A percentile compares a stretch with the other conserved stretches of the same genome.
These are phyloP conservation scores for Sturnira hondurensis DNA, from an alignment of 2,113 vertebrate genomes.

Conservation along the genomic window DNA sequence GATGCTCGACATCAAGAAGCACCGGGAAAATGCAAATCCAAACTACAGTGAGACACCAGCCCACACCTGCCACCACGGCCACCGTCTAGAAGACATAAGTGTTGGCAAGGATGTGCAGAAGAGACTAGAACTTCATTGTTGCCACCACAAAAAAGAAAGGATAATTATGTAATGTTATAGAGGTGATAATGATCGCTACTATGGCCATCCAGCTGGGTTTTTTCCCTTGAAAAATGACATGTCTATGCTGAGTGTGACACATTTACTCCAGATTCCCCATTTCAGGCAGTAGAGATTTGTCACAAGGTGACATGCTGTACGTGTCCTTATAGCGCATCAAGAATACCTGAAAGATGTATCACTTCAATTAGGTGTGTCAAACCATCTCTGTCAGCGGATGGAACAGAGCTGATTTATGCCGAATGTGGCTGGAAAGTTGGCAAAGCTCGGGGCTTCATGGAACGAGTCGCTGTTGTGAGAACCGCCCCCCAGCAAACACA, in stretches of 20 bases:
- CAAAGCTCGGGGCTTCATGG: not conserved
- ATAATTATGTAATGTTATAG: not conserved
- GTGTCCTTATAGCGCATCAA: constrained; percentile 13
- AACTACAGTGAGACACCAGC: not conserved
- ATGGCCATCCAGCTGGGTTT: not conserved
- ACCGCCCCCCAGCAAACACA: not conserved
- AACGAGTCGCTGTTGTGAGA: not conserved
- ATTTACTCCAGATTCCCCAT: constrained; percentile 18
- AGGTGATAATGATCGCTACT: not conserved
- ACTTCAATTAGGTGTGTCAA: constrained; percentile 54
- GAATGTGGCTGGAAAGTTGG: constrained; percentile 34
- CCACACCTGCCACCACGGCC: not conserved
- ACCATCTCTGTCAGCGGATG: not conserved
- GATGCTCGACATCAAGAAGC: not conserved
- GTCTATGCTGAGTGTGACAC: not conserved
- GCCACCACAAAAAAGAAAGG: not conserved
- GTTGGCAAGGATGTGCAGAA: not conserved
- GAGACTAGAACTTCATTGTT: not conserved
- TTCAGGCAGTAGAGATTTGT: constrained; percentile 14
- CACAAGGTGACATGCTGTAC: not conserved
- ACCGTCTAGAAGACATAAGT: not conserved
- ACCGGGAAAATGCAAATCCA: not conserved
- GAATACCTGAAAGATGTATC: constrained; percentile 39
- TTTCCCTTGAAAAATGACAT: not conserved
- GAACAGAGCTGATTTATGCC: constrained; percentile 37